Conservation (phyloP, 2,888 invertebrate genomes). For the Epistrophe grossulariae region DNA sequence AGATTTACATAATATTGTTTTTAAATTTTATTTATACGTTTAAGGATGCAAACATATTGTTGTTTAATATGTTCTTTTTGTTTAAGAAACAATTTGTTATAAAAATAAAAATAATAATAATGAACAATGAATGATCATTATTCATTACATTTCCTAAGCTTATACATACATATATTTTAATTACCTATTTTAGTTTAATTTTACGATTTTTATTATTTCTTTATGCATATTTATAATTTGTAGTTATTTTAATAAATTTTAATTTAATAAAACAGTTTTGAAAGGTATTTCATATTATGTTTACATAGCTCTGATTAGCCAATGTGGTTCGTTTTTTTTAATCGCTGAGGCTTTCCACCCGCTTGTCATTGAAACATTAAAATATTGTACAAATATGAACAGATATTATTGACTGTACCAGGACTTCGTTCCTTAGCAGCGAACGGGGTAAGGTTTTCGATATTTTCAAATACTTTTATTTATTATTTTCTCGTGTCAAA, state of each 20-base stretch:
- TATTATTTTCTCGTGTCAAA: no score
- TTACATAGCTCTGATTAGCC: no score
- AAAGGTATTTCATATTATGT: not conserved
- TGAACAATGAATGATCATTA: not conserved
- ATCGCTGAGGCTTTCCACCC: no score
- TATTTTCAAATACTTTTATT: no score
- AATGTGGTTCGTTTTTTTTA: no score
- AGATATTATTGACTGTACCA: no score
- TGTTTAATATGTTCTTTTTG: conserved; percentile 1
- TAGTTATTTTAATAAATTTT: conserved; percentile 12
- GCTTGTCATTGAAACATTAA: no score
- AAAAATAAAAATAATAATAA: not conserved
- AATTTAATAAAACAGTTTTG: not conserved
- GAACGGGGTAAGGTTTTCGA: no score
- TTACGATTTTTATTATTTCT: not conserved
- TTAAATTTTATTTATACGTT: conserved; percentile 23
- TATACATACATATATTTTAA: no score
- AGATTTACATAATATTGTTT: conserved; percentile 5
- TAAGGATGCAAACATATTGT: not conserved
- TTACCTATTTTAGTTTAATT: not conserved
- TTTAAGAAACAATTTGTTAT: not conserved
- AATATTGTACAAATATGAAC: no score
- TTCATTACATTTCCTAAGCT: conserved; percentile 14
- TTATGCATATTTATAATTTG: not conserved
- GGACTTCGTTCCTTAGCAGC: no score